Base-by-base conservation (phyloP, 2,888 invertebrate genomes). In the Stenichneumon culpator region DNA sequence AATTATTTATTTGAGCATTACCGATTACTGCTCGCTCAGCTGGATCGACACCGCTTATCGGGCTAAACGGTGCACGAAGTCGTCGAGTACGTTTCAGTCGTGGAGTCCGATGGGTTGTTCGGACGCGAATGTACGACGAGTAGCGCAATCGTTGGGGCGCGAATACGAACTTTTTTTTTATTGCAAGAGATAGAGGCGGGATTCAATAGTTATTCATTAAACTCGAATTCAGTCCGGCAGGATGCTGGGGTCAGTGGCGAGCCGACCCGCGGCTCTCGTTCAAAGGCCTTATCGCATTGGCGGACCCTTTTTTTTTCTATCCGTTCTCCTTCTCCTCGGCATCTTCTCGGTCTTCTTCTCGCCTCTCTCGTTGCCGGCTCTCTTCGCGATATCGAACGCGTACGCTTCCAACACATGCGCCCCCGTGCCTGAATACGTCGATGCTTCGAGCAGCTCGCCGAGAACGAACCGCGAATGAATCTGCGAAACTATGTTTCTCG, bases 191-290 rank as follows among this genome's bases (percentile, higher is more conserved):
- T 92, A 93, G 88, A 91, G 92, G 91, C 91, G 93, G 91, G 92
- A 93, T 93, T 93, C 92, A 93, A 93, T 93, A 93, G 92, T 93
- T 92, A 93, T 93, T 93, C 93, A 93, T 93, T 93, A 93, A 92
- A 92, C 90, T 90, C 91, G 92, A 92, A 92, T 93, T 92, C 92
- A 91, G 90, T 87, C 90, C 86, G 89, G 91, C 92, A 93, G 93
- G 93, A 93, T 92, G 92, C 92, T 88, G 90, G 92, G 93, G 93
- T 93, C 93, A 93, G 90, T 90, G 90, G 88, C 90, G 88, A 81
- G 86, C 89, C 92, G 91, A 93, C 93, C 93, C 92, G 93, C 93
- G 93, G 92, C 92, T 90, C 90, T 80, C 87, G 90, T 90, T 92
- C 92, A 93, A 93, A 93, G 93, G 90, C 90, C 89, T 93, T 93